phyloP scores from a whole-genome alignment of 2,113 vertebrate genomes.

The Tenrec ecaudatus region DNA sequence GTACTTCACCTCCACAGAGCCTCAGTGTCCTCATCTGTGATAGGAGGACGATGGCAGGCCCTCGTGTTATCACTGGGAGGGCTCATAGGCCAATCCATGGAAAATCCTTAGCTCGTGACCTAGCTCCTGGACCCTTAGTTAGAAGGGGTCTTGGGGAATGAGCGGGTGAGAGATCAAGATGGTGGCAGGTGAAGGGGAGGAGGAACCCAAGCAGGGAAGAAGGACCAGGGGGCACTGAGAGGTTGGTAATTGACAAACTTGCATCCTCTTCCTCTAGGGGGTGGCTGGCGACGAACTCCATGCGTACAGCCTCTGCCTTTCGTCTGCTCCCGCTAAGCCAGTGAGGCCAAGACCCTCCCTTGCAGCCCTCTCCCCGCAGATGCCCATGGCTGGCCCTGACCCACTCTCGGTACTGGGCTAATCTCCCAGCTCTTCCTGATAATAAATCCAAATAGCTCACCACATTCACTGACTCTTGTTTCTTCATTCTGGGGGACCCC shows the following conservation, averaged over 20 bases:
- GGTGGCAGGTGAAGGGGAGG: accelerated
- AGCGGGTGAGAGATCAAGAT: accelerated
- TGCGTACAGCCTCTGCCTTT: accelerated
- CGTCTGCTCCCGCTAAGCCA: slow-evolving; percentile 46
- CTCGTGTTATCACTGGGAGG: accelerated
- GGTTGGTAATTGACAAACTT: not conserved
- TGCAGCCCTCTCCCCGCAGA: accelerated
- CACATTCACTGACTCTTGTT: not conserved
- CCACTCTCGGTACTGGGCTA: not conserved
- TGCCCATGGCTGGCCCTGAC: too few species aligned
- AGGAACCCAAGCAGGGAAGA: not conserved
- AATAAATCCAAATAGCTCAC: slow-evolving; percentile 42
- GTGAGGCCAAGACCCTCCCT: accelerated
- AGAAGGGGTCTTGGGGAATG: not conserved
- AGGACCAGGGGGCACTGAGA: too few species aligned
- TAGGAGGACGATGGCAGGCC: not conserved
- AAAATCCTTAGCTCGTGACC: too few species aligned
- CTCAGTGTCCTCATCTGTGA: not conserved
- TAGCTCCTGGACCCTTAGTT: not conserved
- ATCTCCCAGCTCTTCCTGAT: too few species aligned
- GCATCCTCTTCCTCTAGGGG: slow-evolving; percentile 37
- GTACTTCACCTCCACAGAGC: not conserved
- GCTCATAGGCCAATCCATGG: too few species aligned
- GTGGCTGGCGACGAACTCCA: accelerated
- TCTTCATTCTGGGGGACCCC: not conserved